Evolutionary conservation across 2,888 invertebrate genomes (phyloP), one percentile per base, ranked within the genome.

Genomic region (Tachina lurida): DNA sequence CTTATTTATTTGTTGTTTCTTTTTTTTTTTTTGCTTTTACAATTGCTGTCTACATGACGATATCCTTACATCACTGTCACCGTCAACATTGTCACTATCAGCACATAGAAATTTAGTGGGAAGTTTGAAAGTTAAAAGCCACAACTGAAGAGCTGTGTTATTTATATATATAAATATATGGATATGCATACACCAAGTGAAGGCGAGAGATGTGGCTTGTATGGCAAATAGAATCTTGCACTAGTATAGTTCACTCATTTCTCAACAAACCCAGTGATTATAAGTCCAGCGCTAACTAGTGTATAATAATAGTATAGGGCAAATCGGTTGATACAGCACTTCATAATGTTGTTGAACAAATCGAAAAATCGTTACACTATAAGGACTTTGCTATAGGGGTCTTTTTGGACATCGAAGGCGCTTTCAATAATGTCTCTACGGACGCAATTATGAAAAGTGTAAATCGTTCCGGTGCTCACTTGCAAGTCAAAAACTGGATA

Each of bases 21-120:
- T 3, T 19, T 68, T 19, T 43, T 70, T 15, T 60, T 78, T 13
- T 58, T 76, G 45, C 60, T 45, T 10, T 63, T 84, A 3, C 60
- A n/a, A 15, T 19, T 77, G 56, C 43, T 68, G 74, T 74, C 68
- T 79, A 49, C 67, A 76, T 86, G 75, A 74, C 82, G 83, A 86
- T 79, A 79, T 83, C 83, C 76, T 86, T 86, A 79, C 79, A 86
- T 86, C 86, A 86, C 76, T 86, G 86, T 84, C 86, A 84, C 80
- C 80, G 65, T 84, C 81, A 75, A 62, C 68, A 74, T 73, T 83
- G 82, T 83, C 83, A 83, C 74, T 73, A 74, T 68, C 80, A 58
- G 65, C 31, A 70, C 22, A 39, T 13, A 15, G 31, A 71, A 47
- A 70, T 41, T 68, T 31, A 63, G 63, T 67, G 63, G 77, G 73